Conservation (phyloP, 37 sponge, comb jelly and placozoan genomes). For the Crambe crambe region DNA sequence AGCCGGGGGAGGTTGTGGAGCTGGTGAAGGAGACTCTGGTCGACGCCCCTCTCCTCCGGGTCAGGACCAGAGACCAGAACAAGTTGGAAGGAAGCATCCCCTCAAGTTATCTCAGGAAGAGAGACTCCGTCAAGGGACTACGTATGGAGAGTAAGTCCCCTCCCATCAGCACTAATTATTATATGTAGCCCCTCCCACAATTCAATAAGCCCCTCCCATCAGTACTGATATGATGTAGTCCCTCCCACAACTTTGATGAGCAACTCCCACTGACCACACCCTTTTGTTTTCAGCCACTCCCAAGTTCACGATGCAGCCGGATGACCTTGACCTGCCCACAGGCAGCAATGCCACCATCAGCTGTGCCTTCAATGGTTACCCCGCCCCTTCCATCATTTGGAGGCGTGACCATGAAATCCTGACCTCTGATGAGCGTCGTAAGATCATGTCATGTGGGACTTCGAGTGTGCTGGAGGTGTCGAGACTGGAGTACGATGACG, state of each 20-base stretch:
- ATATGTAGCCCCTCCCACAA: background rate
- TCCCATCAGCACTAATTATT: background rate
- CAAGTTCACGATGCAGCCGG: slow-evolving; percentile 59
- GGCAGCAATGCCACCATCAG: slow-evolving; percentile 62
- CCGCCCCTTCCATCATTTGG: slow-evolving; percentile 69
- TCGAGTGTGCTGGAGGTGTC: slow-evolving; percentile 61
- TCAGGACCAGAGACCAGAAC: slow-evolving; percentile 27
- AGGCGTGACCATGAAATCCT: slow-evolving; percentile 31
- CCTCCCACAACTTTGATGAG: background rate
- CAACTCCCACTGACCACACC: background rate
- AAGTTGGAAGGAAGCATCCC: slow-evolving; percentile 52
- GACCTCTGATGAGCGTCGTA: background rate
- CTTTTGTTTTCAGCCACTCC: slow-evolving; percentile 49
- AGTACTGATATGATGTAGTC: background rate
- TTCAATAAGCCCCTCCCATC: background rate
- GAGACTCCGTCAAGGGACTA: slow-evolving; percentile 16
- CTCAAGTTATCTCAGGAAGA: slow-evolving; percentile 39
- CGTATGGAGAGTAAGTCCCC: slow-evolving; percentile 25
- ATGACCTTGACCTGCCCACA: slow-evolving; percentile 27
- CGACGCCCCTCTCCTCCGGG: slow-evolving; percentile 10
- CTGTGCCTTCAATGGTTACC: slow-evolving; percentile 77
- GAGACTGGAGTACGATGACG: slow-evolving; percentile 36
- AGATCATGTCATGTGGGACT: slow-evolving; percentile 43
- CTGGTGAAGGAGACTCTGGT: slow-evolving; percentile 31
- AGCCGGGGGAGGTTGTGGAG: slow-evolving; percentile 70